These are phyloP conservation scores for Nomada lathburiana DNA, from an alignment of 2,888 invertebrate genomes.

Conservation along the genomic window DNA sequence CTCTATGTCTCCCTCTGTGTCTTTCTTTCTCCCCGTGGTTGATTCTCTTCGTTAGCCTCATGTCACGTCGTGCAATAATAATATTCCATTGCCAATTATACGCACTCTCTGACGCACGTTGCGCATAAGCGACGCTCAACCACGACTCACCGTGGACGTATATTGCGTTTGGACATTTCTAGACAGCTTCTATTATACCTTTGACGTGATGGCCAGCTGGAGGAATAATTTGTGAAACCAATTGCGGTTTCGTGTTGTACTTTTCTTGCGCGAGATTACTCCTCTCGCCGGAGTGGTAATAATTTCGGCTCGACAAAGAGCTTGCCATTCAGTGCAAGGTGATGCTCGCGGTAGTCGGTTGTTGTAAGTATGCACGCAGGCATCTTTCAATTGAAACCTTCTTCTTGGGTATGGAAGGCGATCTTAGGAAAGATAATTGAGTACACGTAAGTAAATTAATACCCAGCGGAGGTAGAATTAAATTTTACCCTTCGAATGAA, in stretches of 20 bases:
- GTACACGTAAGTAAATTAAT: not conserved
- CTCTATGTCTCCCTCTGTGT: not conserved
- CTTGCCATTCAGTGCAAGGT: not conserved
- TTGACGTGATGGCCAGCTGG: slow-evolving; percentile 17
- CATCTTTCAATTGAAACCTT: not conserved
- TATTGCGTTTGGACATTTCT: slow-evolving; percentile 37
- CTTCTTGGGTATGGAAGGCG: not conserved
- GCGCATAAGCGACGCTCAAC: slow-evolving; percentile 30
- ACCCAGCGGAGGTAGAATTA: not conserved
- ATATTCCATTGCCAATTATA: slow-evolving; percentile 63
- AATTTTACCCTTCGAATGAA: too few relatives aligned
- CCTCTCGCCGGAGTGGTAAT: not conserved
- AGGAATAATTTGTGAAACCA: slow-evolving; percentile 25
- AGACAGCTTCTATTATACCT: slow-evolving; percentile 51
- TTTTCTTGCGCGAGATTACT: not conserved
- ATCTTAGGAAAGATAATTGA: too few relatives aligned
- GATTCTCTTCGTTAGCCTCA: slow-evolving; percentile 37
- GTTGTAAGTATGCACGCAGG: not conserved
- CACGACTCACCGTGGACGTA: slow-evolving; percentile 31
- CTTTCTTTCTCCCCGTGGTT: slow-evolving; percentile 7
- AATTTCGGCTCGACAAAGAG: slow-evolving; percentile 2
- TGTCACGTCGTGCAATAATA: slow-evolving; percentile 59
- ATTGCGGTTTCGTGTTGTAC: slow-evolving; percentile 20
- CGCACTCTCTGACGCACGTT: slow-evolving; percentile 46
- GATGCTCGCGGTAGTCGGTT: not conserved